Evolutionary conservation across 2,888 invertebrate species (phyloP), one percentile per base, ranked within the genome.

Genomic region (Coelogynopora nodosa): DNA sequence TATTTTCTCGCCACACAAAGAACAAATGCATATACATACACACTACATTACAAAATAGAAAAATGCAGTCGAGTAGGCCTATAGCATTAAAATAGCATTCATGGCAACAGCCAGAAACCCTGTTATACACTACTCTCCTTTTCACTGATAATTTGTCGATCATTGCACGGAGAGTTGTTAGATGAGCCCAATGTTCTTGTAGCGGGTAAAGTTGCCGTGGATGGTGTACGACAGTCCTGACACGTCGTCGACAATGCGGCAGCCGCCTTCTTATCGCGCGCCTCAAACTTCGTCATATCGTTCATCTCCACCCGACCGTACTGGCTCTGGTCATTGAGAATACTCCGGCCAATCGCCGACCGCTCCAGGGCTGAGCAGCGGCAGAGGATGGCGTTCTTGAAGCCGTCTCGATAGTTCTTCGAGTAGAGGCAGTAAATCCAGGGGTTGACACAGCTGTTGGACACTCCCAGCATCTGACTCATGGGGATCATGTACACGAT

Each of bases 391-490:
- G 84, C 84, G 23, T 31, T 67, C 27, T 86, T 86, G 29, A 86
- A 86, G 31, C 86, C 67, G 26, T 86, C 86, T n/a, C 84, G 31
- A 86, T 86, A 86, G 1, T 86, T 84, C 29, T 86, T 86, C 1
- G 86, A 86, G 67, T 86, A 86, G 2, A 86, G 30, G 31, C 86
- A 86, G 27, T 86, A 86, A 49, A 86, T 86, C 86, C 86, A 86
- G 26, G 86, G 86, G 31, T 86, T 86, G 27, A 86, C 84, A 67
- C 86, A 86, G 31, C 67, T 85, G 84, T 86, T 86, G 0, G 86
- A 31, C 1, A 67, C 86, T 26, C 49, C 31, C 0, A 86, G 86
- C 2, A 85, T 27, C 67, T 86, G 86, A 86, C 86, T 86, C 26
- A 86, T 0, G 5, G 84, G 86, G 13, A 86, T 86, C 10, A 86